phyloP scores from a whole-genome alignment of 2,113 vertebrate genomes.

The Onychostruthus taczanowskii region DNA sequence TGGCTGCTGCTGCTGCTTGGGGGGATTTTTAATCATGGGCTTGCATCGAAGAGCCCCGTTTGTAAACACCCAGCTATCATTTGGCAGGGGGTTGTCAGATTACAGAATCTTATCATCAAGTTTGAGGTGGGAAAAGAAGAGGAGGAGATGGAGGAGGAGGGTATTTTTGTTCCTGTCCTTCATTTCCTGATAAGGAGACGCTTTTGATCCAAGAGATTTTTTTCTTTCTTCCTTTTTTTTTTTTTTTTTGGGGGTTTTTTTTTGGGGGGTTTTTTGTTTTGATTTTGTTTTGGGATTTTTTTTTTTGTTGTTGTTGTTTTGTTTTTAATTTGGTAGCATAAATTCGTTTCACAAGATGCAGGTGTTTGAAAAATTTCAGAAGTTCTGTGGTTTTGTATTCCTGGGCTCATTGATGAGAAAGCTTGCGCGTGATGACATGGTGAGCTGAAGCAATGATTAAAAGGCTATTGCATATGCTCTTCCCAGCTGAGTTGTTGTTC shows the following conservation, averaged over 20 bases:
- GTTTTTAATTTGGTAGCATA: constrained; percentile 2
- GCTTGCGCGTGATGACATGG: constrained; percentile 24
- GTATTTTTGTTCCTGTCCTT: constrained; percentile 57
- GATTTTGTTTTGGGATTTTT: too few relatives aligned
- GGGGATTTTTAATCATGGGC: neutral
- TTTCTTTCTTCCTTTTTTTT: neutral
- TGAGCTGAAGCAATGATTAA: constrained; percentile 54
- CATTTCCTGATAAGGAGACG: constrained; percentile 45
- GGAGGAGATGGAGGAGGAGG: constrained; percentile 52
- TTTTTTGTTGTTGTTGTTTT: neutral
- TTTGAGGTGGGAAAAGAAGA: constrained; percentile 50
- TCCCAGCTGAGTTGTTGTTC: constrained; percentile 56
- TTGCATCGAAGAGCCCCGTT: neutral
- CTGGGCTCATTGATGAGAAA: constrained; percentile 43
- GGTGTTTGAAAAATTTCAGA: constrained; percentile 42
- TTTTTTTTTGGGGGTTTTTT: too few relatives aligned
- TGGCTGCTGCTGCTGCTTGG: neutral
- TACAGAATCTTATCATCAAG: constrained; percentile 23
- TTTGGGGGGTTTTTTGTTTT: neutral
- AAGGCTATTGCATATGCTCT: constrained; percentile 39
- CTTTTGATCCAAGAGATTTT: constrained; percentile 12
- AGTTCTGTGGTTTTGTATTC: constrained; percentile 15
- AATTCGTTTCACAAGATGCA: constrained; percentile 39
- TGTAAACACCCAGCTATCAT: neutral
- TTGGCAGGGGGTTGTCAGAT: neutral